Base-by-base conservation (phyloP, 2,888 invertebrate genomes). In the Gandaritis pyraliata region DNA sequence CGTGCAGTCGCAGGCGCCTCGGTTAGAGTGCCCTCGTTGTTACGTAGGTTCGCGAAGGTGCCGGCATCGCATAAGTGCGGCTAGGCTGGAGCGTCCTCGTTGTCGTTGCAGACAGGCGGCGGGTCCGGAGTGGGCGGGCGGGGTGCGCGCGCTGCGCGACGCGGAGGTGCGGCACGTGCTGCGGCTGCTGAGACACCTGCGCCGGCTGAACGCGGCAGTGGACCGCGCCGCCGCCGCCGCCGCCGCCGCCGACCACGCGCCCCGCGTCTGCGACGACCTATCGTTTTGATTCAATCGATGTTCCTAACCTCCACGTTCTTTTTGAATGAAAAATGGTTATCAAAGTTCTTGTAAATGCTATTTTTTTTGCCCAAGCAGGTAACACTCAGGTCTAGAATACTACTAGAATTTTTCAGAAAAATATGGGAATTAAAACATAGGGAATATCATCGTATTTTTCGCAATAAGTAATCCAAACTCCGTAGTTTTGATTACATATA, bases 151-250 rank as follows among this genome's bases (percentile, higher is more conserved):
- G 6, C 72, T 87, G 58, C 83, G 86, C 0, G 82, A 86, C 71
- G 81, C 82, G 0, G 86, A 87, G 69, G 77, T 87, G 61, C 82
- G 83, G 0, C 76, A 86, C 29, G 79, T 85, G 58, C 65, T 82
- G 71, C 79, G 83, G 0, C 85, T 86, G 70, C 71, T 87, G 65
- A 78, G 79, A 0, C 85, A 85, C 70, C 82, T 87, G 59, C 83
- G 83, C 38, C 78, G 79, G 0, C 80, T 88, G 30, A 81, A 83
- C 72, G 83, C 77, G 23, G 79, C 82, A 11, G 74, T 86, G n/a
- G 79, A 82, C 70, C 72, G 69, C 58, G 67, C 58, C 53, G 48
- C 64, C 23, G 18, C 36, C 33, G 23, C 50, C 8, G 33, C 30
- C 18, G 16, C 15, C 39, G 23, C 43, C 52, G 41, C 23, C 8